Percentiles rank a stretch among this genome's conserved stretches.
Evolutionary conservation across 2,888 invertebrate genomes (phyloP).

Genomic region (Encarsia formosa): DNA sequence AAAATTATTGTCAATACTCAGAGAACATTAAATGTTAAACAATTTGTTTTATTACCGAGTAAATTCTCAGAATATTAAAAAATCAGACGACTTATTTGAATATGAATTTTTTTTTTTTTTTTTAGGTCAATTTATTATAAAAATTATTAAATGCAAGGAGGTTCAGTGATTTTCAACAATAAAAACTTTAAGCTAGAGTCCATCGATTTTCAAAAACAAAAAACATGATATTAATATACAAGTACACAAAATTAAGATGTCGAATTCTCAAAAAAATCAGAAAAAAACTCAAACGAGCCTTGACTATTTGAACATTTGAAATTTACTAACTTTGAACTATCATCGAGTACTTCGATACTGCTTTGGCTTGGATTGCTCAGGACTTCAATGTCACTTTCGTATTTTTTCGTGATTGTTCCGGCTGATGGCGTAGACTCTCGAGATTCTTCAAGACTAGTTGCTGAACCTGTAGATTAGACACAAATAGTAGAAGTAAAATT

Average conservation of each 20-base stretch:
- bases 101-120: too few species aligned
- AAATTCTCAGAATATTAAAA: too few species aligned
- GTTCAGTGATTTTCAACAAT: too few species aligned
- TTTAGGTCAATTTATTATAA: too few species aligned
- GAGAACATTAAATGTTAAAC: too few species aligned
- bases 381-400: conserved; percentile 67
- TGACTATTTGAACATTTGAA: background rate
- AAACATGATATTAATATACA: background rate
- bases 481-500: too few species aligned
- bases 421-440: conserved; percentile 47
- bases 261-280: background rate
- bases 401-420: conserved; percentile 42
- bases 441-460: conserved; percentile 49
- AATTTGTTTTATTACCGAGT: too few species aligned
- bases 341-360: conserved; percentile 64
- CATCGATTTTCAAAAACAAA: too few species aligned
- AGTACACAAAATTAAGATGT: background rate
- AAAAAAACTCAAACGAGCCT: background rate
- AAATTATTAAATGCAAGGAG: too few species aligned
- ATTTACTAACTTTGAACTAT: conserved; percentile 45
- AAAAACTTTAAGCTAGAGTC: too few species aligned
- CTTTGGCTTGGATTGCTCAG: conserved; percentile 69
- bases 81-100: too few species aligned
- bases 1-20: too few species aligned
- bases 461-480: conserved; percentile 46